Evolutionary conservation across 2,113 vertebrate genomes (phyloP).

Genomic region (Trochalopteron elliotii): DNA sequence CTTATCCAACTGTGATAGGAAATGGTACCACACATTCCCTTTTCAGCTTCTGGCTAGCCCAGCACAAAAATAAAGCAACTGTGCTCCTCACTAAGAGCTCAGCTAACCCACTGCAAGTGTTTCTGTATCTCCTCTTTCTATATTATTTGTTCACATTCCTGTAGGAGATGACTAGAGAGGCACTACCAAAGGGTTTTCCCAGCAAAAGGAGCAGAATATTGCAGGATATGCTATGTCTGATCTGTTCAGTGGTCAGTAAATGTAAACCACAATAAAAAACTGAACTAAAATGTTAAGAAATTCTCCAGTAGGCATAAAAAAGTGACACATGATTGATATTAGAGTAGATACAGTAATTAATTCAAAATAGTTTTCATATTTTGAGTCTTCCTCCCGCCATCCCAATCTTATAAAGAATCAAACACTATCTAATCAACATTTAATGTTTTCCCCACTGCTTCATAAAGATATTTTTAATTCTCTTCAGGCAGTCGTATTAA

Average conservation of each 20-base stretch:
- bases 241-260: not conserved
- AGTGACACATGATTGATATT: not conserved
- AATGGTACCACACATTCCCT: not conserved
- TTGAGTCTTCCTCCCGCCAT: not conserved
- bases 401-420: not conserved
- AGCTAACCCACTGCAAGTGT: not conserved
- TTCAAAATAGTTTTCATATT: not conserved
- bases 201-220: not conserved
- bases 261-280: not conserved
- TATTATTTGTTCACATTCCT: not conserved
- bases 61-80: conserved; percentile 13
- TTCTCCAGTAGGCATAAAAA: not conserved
- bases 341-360: not conserved
- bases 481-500: not conserved
- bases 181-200: not conserved
- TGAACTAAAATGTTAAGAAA: not conserved
- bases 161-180: not conserved
- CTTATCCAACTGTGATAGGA: not conserved
- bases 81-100: not conserved
- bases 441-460: not conserved
- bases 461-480: not conserved
- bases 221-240: not conserved
- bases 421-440: not conserved
- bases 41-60: not conserved
- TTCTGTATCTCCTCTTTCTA: not conserved